Base-by-base conservation (phyloP, 1,140 invertebrate species). In the Pogonomyrmex californicus region DNA sequence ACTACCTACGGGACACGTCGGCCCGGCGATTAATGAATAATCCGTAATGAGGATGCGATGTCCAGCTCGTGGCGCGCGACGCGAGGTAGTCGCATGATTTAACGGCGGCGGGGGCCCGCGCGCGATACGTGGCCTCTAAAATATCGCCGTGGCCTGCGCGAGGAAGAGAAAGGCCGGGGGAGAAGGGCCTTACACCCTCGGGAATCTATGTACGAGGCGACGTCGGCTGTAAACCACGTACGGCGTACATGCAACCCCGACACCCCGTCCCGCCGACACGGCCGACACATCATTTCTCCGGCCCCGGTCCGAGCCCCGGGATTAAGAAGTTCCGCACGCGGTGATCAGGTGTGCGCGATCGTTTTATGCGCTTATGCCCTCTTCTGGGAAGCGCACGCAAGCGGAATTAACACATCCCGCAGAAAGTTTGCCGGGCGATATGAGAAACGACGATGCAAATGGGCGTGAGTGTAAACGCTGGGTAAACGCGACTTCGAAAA, bases 11-110 rank as follows among this genome's bases (percentile, higher is more conserved):
- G 75, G 79, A 81, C 75, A 66, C 49, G 76, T 82, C 81, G 76
- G 71, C 36, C 38, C 66, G 58, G 60, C 91, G 93, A 93, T 93
- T 93, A 93, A 94, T 94, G 93, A 94, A 93, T 93, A 93, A 93
- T 91, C 92, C 88, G 92, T 93, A 93, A 93, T 92, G 92, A 93
- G 93, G 89, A 93, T 91, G 89, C 88, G 90, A 91, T 91, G 92
- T 62, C 76, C 44, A 38, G 90, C 88, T 90, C 88, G 88, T 91
- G 38, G 90, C 88, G 86, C 89, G 88, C 65, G 65, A 87, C 71
- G 62, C 75, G 62, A 51, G 70, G 77, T 82, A 82, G 68, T 76
- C 41, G 60, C 87, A 91, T 92, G 90, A 93, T 93, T 93, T 93
- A 93, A 90, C 66, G 66, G 76, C 88, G 85, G 58, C 83, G 86